Percentiles rank a stretch among this genome's conserved stretches.
Evolutionary conservation across 2,113 vertebrate genomes (phyloP).

Genomic region (Sinocyclocheilus grahami): DNA sequence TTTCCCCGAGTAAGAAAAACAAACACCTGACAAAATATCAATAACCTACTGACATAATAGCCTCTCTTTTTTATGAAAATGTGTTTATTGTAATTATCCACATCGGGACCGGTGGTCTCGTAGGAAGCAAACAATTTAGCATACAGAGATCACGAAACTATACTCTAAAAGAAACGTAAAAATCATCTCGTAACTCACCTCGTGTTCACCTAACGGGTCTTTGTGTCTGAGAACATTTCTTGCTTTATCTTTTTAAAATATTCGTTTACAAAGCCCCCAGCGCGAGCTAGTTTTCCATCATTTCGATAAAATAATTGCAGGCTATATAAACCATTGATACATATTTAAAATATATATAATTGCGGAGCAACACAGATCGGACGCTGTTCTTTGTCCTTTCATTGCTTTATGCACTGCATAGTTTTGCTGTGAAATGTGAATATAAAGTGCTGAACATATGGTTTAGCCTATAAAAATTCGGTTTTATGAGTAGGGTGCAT

Average conservation of each 20-base stretch:
- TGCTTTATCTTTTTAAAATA: not conserved
- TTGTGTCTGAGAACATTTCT: not conserved
- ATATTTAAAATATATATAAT: not conserved
- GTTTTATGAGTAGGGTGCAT: not conserved
- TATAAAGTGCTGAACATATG: not conserved
- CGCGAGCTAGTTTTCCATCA: not conserved
- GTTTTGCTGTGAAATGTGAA: not conserved
- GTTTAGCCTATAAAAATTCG: not conserved
- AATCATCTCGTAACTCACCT: not conserved
- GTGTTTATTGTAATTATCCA: not conserved
- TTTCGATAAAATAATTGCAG: not conserved
- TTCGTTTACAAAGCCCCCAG: conserved; percentile 3
- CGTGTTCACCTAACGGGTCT: not conserved
- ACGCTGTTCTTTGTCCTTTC: not conserved
- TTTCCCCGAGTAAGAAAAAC: not conserved
- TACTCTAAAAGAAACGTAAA: not conserved
- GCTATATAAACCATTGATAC: not conserved
- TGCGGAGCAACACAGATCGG: not conserved
- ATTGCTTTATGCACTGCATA: not conserved
- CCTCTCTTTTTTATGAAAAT: too few relatives aligned
- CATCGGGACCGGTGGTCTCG: not conserved
- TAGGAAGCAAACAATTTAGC: not conserved
- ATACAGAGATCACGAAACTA: not conserved
- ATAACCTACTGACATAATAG: not conserved
- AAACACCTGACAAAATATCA: not conserved